Conservation (phyloP, 2,888 invertebrate genomes). For the Lypha dubia region DNA sequence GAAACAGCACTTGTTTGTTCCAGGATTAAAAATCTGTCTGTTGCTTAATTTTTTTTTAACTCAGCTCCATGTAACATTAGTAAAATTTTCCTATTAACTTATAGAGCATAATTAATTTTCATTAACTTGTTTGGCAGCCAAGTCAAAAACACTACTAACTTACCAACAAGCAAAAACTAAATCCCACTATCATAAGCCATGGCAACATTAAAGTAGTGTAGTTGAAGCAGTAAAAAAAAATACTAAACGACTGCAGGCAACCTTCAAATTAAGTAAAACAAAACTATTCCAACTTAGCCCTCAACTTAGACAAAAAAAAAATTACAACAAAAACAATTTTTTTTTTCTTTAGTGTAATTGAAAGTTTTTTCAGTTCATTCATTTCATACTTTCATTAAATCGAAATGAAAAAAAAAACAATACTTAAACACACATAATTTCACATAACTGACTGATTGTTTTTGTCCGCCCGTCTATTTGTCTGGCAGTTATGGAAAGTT, state of each 20-base stretch:
- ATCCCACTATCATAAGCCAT: slow-evolving; percentile 56
- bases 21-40: no score
- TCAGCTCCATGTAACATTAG: no score
- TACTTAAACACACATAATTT: slow-evolving; percentile 21
- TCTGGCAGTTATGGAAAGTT: slow-evolving; percentile 48
- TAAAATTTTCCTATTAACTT: slow-evolving; percentile 44
- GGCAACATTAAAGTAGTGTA: neutral
- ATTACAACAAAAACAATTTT: slow-evolving; percentile 15
- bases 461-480: slow-evolving; percentile 32
- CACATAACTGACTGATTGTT: slow-evolving; percentile 4
- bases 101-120: slow-evolving; percentile 68
- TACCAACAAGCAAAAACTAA: slow-evolving; percentile 63
- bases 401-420: slow-evolving; percentile 12
- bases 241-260: slow-evolving; percentile 34
- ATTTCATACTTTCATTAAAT: slow-evolving; percentile 67
- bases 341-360: slow-evolving; percentile 57
- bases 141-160: slow-evolving; percentile 71
- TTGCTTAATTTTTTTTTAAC: no score
- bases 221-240: neutral
- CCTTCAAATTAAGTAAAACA: slow-evolving; percentile 39
- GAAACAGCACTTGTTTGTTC: no score
- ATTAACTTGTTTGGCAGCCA: slow-evolving; percentile 71
- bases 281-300: slow-evolving; percentile 23
- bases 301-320: slow-evolving; percentile 3
- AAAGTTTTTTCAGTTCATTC: slow-evolving; percentile 70